Conservation (phyloP, 2,113 vertebrate species). For the Lophura nycthemera region DNA sequence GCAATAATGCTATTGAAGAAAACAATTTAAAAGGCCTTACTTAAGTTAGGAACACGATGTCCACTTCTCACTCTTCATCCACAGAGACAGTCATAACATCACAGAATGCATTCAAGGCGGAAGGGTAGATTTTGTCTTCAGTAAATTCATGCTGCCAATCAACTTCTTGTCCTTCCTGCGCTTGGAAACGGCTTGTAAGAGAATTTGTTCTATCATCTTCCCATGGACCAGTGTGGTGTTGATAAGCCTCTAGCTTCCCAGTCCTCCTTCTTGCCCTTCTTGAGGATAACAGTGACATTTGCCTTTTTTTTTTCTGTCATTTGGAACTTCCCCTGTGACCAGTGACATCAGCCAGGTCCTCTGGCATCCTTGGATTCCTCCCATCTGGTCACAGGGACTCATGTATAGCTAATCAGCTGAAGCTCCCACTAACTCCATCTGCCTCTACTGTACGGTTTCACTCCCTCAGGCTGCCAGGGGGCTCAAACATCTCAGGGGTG, state of each 20-base stretch:
- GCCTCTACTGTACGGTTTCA: neutral
- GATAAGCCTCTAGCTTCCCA: neutral
- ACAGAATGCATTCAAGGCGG: neutral
- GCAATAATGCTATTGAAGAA: neutral
- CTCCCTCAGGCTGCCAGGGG: neutral
- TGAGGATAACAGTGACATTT: neutral
- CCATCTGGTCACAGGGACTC: neutral
- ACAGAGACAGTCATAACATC: neutral
- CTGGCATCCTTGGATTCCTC: neutral
- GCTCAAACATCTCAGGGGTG: neutral
- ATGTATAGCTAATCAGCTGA: neutral
- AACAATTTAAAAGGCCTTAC: neutral
- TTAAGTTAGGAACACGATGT: neutral
- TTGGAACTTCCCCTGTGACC: fast-evolving
- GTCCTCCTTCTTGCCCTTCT: neutral
- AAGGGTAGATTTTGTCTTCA: neutral
- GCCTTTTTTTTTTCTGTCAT: neutral
- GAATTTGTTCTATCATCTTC: neutral
- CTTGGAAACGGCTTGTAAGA: neutral
- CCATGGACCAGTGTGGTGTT: neutral
- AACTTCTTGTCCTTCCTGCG: neutral
- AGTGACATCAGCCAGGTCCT: neutral
- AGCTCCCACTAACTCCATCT: neutral
- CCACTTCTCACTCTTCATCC: neutral
- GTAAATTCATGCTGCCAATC: neutral